Conservation (phyloP, 2,113 vertebrate genomes). For the Naja naja region DNA sequence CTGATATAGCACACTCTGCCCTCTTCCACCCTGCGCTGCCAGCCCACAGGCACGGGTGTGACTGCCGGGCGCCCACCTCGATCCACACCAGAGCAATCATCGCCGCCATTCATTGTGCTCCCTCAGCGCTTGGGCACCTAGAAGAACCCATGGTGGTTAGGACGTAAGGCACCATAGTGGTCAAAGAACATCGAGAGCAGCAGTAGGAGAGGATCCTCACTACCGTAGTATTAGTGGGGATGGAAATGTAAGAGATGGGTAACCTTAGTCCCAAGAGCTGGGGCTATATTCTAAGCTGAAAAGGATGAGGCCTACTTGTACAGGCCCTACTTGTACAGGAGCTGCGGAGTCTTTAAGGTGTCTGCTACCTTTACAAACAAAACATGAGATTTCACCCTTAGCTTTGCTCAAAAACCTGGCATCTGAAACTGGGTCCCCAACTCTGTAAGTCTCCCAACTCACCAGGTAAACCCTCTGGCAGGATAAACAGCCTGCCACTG, state of each 20-base stretch:
- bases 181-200: not conserved
- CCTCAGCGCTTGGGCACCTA: constrained; percentile 52
- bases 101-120: constrained; percentile 86
- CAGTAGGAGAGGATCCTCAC: not conserved
- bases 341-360: not conserved
- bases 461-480: not conserved
- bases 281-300: not conserved
- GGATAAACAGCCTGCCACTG: not conserved
- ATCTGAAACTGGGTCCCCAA: too few relatives aligned
- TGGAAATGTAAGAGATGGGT: too few relatives aligned
- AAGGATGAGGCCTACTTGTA: not conserved
- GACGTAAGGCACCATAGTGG: rapidly evolving
- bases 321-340: not conserved
- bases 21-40: constrained; percentile 83
- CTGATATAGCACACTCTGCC: constrained; percentile 84
- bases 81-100: constrained; percentile 84
- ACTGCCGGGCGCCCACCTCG: constrained; percentile 76
- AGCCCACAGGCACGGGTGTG: constrained; percentile 77
- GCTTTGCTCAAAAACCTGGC: not conserved
- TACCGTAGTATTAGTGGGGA: too few relatives aligned
- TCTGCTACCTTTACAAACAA: not conserved
- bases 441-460: not conserved
- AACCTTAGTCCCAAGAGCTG: not conserved
- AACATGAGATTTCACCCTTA: not conserved
- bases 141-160: rapidly evolving